A percentile compares a stretch with the other conserved stretches of the same genome.
These are phyloP conservation scores for Trematocara macrostoma DNA, from an alignment of 2,113 vertebrate species.

Conservation along the genomic window DNA sequence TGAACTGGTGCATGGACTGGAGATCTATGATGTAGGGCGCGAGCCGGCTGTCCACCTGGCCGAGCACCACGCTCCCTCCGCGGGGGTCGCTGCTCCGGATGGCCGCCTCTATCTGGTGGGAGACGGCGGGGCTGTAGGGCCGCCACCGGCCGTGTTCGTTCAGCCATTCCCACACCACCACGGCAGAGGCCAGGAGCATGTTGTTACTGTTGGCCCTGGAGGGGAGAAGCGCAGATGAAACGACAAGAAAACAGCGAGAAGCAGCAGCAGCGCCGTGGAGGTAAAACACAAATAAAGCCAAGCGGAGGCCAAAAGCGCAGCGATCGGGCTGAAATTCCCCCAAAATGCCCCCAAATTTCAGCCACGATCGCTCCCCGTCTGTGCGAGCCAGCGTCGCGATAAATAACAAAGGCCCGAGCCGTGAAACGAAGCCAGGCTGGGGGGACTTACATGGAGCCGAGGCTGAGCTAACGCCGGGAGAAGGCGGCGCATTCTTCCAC, in stretches of 20 bases:
- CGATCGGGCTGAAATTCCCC: not conserved
- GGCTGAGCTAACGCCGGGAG: conserved; percentile 40
- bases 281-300: not conserved
- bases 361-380: not conserved
- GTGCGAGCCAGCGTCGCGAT: not conserved
- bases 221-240: not conserved
- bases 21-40: conserved; percentile 87
- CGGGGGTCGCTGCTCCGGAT: conserved; percentile 79
- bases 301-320: not conserved
- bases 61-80: conserved; percentile 85
- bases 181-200: conserved; percentile 84
- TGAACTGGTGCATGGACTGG: conserved; percentile 89
- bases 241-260: not conserved
- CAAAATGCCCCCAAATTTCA: not conserved
- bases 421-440: not conserved
- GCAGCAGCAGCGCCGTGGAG: not conserved
- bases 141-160: conserved; percentile 91
- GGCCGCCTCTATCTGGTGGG: conserved; percentile 88
- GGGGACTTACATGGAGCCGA: conserved; percentile 58
- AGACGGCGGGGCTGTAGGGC: conserved; percentile 85
- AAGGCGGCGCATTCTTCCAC: conserved; percentile 32
- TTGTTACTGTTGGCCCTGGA: conserved; percentile 59
- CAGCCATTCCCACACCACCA: conserved; percentile 92
- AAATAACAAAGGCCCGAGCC: not conserved
- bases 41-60: conserved; percentile 84